Evolutionary conservation across 2,113 vertebrate genomes (phyloP).

Genomic region (Salvelinus alpinus): DNA sequence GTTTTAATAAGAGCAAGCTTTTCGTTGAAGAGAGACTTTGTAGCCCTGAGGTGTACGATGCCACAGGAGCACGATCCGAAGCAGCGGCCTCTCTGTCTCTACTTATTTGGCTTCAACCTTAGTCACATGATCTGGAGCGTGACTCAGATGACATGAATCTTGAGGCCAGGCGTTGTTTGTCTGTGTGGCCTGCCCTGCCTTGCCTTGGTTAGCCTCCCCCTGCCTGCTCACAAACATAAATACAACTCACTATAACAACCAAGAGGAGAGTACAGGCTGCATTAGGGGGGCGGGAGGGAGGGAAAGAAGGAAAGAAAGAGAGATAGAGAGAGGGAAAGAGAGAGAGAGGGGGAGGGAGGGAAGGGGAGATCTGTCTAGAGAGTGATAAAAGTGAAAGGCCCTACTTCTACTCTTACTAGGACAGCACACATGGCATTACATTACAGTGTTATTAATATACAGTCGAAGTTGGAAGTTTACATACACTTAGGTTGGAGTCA

Average conservation of each 20-base stretch:
- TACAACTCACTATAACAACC: background rate
- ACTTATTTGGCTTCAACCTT: background rate
- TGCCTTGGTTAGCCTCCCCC: background rate
- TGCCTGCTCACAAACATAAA: background rate
- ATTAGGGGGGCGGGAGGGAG: background rate
- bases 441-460: too few species aligned
- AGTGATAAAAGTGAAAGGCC: too few species aligned
- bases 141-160: background rate
- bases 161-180: background rate
- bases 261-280: background rate
- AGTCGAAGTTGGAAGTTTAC: too few species aligned
- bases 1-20: background rate
- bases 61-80: background rate
- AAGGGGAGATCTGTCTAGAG: background rate
- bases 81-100: background rate
- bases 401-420: too few species aligned
- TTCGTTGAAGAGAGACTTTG: background rate
- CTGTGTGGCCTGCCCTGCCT: background rate
- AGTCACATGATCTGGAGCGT: conserved; percentile 7
- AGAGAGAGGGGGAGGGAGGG: background rate
- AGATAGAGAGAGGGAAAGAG: conserved; percentile 6
- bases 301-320: conserved; percentile 9
- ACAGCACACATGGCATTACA: too few species aligned
- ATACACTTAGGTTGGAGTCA: too few species aligned
- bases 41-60: background rate